Base-by-base conservation (phyloP, 1,140 invertebrate species). In the Hyposmocoma kahamanoa region DNA sequence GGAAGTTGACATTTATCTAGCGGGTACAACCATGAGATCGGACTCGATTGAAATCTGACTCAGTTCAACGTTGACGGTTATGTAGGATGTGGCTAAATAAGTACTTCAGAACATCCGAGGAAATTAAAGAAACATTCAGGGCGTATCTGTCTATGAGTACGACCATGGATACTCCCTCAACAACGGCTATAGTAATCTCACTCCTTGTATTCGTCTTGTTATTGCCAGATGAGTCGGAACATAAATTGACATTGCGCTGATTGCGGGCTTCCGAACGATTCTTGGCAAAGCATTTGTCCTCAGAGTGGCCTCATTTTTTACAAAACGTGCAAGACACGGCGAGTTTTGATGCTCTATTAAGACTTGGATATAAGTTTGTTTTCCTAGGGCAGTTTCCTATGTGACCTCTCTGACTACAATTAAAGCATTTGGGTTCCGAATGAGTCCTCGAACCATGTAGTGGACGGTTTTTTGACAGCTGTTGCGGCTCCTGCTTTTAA, bases 81-180 rank as follows among this genome's bases (percentile, higher is more conserved):
- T 42, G 13, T 56, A 58, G 1, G 30, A 22, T 0, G 11, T 36
- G 22, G 42, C 32, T 10, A 47, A 53, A 42, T 44, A 71, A 32
- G 6, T 55, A 22, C 17, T 58, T 49, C 1, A 65, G 3, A 6
- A 60, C 42, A 1, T 45, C 38, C 0, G 56, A 59, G 1, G 62
- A 63, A 10, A 64, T 56, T 1, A 64, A 34, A 13, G 65, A 68
- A 1, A 68, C 46, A 22, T 51, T 45, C 5, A 56, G 28, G 0
- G 62, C 56, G 8, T 63, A 60, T 11, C 60, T 70, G 22, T 67
- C 59, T 0, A 70, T 67, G 1, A 67, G 32, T 3, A 60, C 42
- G 22, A 67, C 64, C 5, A 67, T 39, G 0, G 64, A 59, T 22
- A 59, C 44, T 1, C 64, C 59, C 4, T 59, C 18, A 9, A 71